These are phyloP conservation scores for Pteronura brasiliensis DNA, from an alignment of 2,113 vertebrate genomes.

Conservation along the genomic window DNA sequence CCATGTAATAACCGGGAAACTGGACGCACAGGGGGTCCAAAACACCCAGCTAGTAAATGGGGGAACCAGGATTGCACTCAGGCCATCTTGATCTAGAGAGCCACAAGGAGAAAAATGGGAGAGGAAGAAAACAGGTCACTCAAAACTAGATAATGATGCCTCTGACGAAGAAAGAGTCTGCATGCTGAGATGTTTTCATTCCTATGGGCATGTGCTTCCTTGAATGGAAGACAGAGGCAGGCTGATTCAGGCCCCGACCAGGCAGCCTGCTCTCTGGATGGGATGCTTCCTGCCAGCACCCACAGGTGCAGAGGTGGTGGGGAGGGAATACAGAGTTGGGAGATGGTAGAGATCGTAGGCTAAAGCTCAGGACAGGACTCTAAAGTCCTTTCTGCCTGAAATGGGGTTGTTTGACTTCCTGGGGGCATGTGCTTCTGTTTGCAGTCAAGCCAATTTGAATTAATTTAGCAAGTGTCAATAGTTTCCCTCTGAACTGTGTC, in stretches of 20 bases:
- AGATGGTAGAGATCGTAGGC: neutral
- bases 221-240: neutral
- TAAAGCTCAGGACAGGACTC: neutral
- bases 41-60: neutral
- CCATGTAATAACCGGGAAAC: neutral
- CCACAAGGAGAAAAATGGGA: neutral
- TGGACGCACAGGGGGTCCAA: neutral
- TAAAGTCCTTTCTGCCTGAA: neutral
- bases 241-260: neutral
- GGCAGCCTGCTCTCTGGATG: neutral
- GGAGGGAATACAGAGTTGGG: neutral
- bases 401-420: neutral
- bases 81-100: neutral
- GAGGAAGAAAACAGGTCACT: neutral
- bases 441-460: conserved; percentile 36
- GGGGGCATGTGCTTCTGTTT: neutral
- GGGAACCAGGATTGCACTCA: neutral
- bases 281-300: neutral
- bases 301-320: neutral
- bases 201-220: neutral
- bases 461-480: conserved; percentile 33
- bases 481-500: conserved; percentile 26
- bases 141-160: neutral
- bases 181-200: neutral
- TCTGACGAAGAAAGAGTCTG: neutral